Evolutionary conservation across 2,113 vertebrate species (phyloP).

Genomic region (Callorhinus ursinus): DNA sequence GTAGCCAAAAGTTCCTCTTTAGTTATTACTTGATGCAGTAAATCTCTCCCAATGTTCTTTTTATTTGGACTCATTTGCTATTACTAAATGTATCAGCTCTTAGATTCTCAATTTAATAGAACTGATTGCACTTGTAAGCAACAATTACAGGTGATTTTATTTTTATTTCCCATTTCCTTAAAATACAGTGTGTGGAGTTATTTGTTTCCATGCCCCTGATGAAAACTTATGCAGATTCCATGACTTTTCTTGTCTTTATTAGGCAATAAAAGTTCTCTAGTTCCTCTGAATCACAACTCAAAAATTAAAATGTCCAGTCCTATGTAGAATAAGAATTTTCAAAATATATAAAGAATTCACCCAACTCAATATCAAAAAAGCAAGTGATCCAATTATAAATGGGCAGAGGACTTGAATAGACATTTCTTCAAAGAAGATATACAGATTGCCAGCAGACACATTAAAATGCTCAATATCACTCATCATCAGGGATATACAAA

Average conservation of each 20-base stretch:
- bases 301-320: background rate
- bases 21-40: background rate
- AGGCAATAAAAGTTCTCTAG: background rate
- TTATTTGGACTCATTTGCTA: background rate
- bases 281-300: background rate
- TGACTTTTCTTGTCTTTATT: background rate
- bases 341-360: background rate
- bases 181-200: background rate
- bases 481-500: background rate
- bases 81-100: background rate
- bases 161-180: constrained; percentile 5
- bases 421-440: background rate
- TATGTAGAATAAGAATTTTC: background rate
- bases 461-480: background rate
- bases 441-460: background rate
- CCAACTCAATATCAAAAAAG: background rate
- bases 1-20: background rate
- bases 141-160: background rate
- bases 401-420: background rate
- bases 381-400: background rate
- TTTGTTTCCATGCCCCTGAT: background rate
- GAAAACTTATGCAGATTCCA: background rate
- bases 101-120: background rate
- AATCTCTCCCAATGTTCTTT: background rate
- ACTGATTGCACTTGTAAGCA: background rate